Base-by-base conservation (phyloP, 2,888 invertebrate species). In the Orthosia gracilis region DNA sequence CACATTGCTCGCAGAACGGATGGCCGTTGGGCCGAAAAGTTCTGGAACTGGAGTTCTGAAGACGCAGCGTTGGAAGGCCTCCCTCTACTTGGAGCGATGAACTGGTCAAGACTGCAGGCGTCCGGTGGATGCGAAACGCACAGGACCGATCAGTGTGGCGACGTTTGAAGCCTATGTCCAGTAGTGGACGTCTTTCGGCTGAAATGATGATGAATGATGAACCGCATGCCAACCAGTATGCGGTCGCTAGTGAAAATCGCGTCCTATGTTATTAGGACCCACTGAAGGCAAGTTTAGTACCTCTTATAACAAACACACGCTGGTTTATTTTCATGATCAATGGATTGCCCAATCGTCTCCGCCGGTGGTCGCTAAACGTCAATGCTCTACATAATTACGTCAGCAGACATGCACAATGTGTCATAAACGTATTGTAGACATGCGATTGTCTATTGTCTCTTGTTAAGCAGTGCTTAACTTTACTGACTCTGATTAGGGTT, bases 401-500 rank as follows among this genome's bases (percentile, higher is more conserved):
- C 58, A 23, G 54, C 12, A 65, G 31, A 47, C 63, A 55, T 54
- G 45, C 64, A 84, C 84, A 75, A 82, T 82, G 80, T 82, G 80
- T 72, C 80, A 73, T 84, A 82, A 84, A 86, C 64, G 65, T 54
- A 73, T 59, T 82, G 75, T 69, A 50, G 64, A 82, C 82, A 52
- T 65, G 55, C 63, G 66, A 84, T 82, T 23, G 77, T 82, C 85
- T 84, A 85, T 84, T 85, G 85, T 86, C 63, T 84, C 76, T 84
- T 23, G 67, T 82, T 73, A 59, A 69, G 61, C 54, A 58, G 71
- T 66, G 21, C 58, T 81, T 75, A 78, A 68, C 64, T 73, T 76
- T 65, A 84, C 71, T 73, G 69, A 50, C 69, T 76, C 57, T 84
- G 75, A 85, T 85, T 82, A 84, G 40, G 82, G 70, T 82, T 76